Evolutionary conservation across 2,113 vertebrate genomes (phyloP), one percentile per base, ranked within the genome.

Genomic region (Crocuta crocuta): DNA sequence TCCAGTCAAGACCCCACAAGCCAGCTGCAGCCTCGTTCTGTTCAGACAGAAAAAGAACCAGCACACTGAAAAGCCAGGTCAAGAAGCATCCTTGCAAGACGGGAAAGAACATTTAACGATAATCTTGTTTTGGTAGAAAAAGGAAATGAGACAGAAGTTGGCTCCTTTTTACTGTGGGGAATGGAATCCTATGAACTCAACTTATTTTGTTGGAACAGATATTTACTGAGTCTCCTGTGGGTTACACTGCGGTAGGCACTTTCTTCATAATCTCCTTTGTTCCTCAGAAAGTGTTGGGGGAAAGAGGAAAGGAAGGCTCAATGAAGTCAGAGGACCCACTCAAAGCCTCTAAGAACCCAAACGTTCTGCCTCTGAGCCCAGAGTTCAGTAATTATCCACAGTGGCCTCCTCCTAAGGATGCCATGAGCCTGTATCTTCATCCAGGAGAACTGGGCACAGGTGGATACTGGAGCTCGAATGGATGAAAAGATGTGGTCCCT

Each of bases 111-210:
- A 61, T 45, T 63, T 48, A 93, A 93, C 94, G 93, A 83, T 89
- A 91, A 95, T 43, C 83, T 73, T 55, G 53, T 84, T 96, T 98
- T 94, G 83, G 85, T 31, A 83, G 74, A 84, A 91, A 97, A 91
- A 90, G 76, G 90, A 98, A 97, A 93, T 73, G 89, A 94, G 88
- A 97, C 73, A 65, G 76, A 95, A 89, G 39, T 68, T 58, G 88
- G 71, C 74, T 90, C 70, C 70, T 73, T 76, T 89, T 76, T 43
- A 91, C 45, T 50, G 43, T 26, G 76, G 28, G 70, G 95, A 97
- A 89, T 83, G 39, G 73, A 94, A 97, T 95, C 43, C 78, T 86
- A 55, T 17, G 58, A 95, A 90, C 91, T 89, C 50, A 73, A 65
- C 76, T 94, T 74, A 48, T 92, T 95, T 21, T 43, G 43, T 26